These are phyloP conservation scores for Vombatus ursinus DNA, from an alignment of 2,113 vertebrate species.

Conservation along the genomic window DNA sequence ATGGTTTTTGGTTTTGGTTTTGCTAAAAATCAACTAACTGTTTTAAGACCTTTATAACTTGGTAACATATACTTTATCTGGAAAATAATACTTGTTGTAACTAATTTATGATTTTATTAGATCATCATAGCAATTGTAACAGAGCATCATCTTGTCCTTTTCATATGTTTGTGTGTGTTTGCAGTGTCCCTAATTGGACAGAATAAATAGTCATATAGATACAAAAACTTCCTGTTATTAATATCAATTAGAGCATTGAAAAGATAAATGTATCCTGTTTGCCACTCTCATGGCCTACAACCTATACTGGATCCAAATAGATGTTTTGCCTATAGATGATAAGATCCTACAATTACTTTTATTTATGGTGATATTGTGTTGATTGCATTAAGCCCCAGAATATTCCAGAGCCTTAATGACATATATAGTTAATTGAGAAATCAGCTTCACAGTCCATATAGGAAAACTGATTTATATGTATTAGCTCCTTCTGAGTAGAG, in stretches of 20 bases:
- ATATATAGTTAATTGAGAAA: not conserved
- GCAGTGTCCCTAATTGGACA: not conserved
- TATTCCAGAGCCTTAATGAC: not conserved
- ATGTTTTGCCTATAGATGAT: not conserved
- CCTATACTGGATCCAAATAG: not conserved
- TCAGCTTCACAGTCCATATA: not conserved
- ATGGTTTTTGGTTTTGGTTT: not conserved
- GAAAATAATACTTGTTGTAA: not conserved
- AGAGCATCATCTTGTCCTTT: not conserved
- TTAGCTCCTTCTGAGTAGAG: not conserved
- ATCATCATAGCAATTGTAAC: not conserved
- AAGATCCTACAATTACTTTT: not conserved
- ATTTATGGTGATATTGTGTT: not conserved
- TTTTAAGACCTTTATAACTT: not conserved
- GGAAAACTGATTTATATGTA: not conserved
- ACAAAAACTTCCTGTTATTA: not conserved
- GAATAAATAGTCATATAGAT: not conserved
- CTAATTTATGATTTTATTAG: not conserved
- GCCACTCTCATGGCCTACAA: not conserved
- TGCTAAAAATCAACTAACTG: not conserved
- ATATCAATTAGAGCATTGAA: not conserved
- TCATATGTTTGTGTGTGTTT: not conserved
- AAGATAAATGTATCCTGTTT: not conserved
- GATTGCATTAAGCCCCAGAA: not conserved
- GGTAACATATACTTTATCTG: not conserved